phyloP scores from a whole-genome alignment of 2,797 vertebrate genomes.

The Chlorospingus flavigularis region DNA sequence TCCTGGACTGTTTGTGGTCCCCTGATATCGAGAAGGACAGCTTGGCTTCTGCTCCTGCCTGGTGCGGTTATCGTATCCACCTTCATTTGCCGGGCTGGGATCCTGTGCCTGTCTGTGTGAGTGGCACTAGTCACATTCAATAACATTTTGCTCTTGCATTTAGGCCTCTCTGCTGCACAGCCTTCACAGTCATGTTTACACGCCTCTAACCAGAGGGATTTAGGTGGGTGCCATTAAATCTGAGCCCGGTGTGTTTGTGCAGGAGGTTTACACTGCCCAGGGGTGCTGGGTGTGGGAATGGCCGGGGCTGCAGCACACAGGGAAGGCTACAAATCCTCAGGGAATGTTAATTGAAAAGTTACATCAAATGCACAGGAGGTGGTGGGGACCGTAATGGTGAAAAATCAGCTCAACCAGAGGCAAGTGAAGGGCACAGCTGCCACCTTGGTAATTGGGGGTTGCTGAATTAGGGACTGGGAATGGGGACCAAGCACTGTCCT shows the following conservation, averaged over 20 bases:
- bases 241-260: background rate
- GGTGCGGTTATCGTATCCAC: background rate
- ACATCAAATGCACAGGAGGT: background rate
- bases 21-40: slow-evolving; percentile 62
- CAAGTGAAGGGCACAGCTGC: background rate
- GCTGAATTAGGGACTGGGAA: background rate
- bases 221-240: background rate
- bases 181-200: background rate
- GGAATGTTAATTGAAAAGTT: slow-evolving; percentile 13
- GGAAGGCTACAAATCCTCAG: background rate
- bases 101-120: slow-evolving; percentile 48
- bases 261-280: background rate
- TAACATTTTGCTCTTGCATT: background rate
- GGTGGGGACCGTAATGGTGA: background rate
- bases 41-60: slow-evolving; percentile 61
- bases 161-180: background rate
- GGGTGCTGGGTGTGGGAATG: background rate
- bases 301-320: fast-evolving
- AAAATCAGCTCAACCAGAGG: background rate
- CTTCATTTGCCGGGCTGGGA: background rate
- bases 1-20: slow-evolving; percentile 16
- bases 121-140: slow-evolving; percentile 60
- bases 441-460: background rate
- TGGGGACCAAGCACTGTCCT: background rate
- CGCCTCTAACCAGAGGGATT: background rate